Evolutionary conservation across 2,113 vertebrate species (phyloP).

Genomic region (Picathartes gymnocephalus): DNA sequence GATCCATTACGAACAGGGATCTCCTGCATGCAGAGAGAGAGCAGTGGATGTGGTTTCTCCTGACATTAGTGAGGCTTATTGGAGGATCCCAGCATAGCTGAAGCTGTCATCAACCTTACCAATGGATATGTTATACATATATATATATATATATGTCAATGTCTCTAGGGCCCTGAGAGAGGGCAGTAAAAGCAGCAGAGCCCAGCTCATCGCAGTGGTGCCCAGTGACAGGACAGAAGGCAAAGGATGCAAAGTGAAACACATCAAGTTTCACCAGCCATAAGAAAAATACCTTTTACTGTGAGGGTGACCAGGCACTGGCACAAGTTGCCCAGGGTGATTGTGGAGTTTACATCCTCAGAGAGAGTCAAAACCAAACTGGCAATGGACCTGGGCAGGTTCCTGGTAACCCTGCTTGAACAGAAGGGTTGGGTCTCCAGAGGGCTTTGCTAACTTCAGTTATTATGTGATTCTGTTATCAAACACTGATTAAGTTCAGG

Average conservation of each 20-base stretch:
- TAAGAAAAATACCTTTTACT: neutral
- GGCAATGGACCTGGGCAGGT: neutral
- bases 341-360: neutral
- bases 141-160: neutral
- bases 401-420: neutral
- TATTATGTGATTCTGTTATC: neutral
- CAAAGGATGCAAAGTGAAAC: neutral
- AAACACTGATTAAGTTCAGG: neutral
- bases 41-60: neutral
- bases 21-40: fast-evolving
- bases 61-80: neutral
- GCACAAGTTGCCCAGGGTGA: neutral
- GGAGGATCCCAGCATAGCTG: neutral
- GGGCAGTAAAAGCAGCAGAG: neutral
- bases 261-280: neutral
- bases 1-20: neutral
- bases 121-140: neutral
- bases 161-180: neutral
- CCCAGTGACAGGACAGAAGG: neutral
- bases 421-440: neutral
- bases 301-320: neutral
- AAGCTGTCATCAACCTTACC: neutral
- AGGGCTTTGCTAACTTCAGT: neutral
- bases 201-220: neutral
- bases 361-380: neutral